Conservation (phyloP, 2,113 vertebrate genomes). For the Chlorocebus sabaeus region DNA sequence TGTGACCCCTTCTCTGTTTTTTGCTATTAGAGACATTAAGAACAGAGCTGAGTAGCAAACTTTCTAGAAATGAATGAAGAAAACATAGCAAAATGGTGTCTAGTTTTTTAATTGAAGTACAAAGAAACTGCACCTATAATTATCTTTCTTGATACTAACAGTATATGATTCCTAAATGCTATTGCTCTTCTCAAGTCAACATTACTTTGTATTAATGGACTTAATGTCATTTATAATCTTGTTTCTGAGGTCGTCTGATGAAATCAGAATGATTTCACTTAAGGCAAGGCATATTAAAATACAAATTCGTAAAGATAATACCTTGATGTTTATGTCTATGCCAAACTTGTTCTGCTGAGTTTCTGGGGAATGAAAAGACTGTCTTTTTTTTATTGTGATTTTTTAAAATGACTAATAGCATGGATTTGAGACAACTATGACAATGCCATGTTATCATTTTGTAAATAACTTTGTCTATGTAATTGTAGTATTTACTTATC, state of each 20-base stretch:
- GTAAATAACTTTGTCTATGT: neutral
- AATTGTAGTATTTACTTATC: neutral
- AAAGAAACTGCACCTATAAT: neutral
- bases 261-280: neutral
- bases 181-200: neutral
- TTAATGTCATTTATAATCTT: neutral
- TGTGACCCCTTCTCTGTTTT: neutral
- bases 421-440: constrained; percentile 41
- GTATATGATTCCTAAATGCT: neutral
- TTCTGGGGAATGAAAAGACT: neutral
- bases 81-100: neutral
- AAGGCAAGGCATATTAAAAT: neutral
- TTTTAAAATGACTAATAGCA: constrained; percentile 21
- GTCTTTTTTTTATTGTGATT: neutral
- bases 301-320: neutral
- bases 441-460: neutral
- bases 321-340: neutral
- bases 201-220: neutral
- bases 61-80: neutral
- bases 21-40: neutral
- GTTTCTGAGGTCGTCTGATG: neutral
- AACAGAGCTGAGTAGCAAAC: neutral
- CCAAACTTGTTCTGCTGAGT: neutral
- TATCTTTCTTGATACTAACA: neutral
- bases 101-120: neutral